A percentile compares a stretch with the other conserved stretches of the same genome.
Evolutionary conservation across 2,797 vertebrate species (phyloP).

Genomic region (Lithobates pipiens): DNA sequence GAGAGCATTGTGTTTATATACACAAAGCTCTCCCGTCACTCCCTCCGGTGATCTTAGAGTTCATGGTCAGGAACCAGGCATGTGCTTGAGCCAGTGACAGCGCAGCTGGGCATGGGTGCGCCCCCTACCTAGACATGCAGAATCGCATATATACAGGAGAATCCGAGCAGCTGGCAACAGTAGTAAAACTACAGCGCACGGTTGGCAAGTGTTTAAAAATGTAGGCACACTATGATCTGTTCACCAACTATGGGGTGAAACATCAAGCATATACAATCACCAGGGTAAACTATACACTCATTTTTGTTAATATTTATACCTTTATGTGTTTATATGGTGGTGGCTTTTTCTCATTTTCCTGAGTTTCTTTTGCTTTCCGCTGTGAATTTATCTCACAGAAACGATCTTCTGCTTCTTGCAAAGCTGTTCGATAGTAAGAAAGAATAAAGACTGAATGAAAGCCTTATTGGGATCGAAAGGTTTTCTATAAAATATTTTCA

Average conservation of each 20-base stretch:
- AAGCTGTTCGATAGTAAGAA: conserved; percentile 74
- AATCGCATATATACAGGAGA: too few species aligned
- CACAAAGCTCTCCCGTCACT: too few species aligned
- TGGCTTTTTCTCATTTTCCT: conserved; percentile 92
- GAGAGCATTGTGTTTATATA: too few species aligned
- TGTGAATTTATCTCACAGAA: conserved; percentile 91
- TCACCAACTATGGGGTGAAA: not conserved
- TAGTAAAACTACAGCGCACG: too few species aligned
- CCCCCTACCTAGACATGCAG: too few species aligned
- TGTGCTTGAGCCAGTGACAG: too few species aligned
- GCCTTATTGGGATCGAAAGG: not conserved
- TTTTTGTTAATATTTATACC: conserved; percentile 70
- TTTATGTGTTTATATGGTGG: conserved; percentile 96
- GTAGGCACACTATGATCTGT: not conserved
- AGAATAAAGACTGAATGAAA: not conserved
- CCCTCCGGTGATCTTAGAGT: too few species aligned
- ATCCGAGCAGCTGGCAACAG: too few species aligned
- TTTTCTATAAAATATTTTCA: not conserved
- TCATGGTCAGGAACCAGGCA: too few species aligned
- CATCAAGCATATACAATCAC: not conserved
- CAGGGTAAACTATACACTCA: not conserved
- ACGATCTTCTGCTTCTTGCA: conserved; percentile 90
- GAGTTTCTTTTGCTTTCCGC: conserved; percentile 91
- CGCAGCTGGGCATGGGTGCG: too few species aligned
- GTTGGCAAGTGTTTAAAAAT: too few species aligned